Conservation (phyloP, 2,113 vertebrate genomes). For the Origma solitaria region DNA sequence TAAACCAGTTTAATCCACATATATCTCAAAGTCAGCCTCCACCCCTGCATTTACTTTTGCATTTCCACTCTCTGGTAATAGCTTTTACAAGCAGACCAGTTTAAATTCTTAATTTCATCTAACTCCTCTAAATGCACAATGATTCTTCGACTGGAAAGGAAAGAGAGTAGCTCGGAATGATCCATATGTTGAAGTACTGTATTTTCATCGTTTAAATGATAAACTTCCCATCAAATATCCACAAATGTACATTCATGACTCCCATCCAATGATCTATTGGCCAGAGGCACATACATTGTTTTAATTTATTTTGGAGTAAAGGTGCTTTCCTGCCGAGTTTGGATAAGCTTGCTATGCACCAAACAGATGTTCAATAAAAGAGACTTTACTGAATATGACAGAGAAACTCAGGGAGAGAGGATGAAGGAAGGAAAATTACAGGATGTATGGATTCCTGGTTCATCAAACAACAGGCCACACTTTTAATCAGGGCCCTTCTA, state of each 20-base stretch:
- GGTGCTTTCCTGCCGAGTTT: conserved; percentile 61
- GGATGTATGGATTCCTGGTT: not conserved
- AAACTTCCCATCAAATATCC: conserved; percentile 60
- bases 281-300: conserved; percentile 63
- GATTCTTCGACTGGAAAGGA: conserved; percentile 52
- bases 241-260: conserved; percentile 50
- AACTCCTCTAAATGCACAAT: conserved; percentile 41
- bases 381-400: conserved; percentile 41
- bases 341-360: conserved; percentile 36
- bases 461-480: not conserved
- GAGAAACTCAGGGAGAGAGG: not conserved
- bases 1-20: not conserved
- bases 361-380: conserved; percentile 64
- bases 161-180: conserved; percentile 33
- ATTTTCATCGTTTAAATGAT: conserved; percentile 49
- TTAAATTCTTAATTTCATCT: conserved; percentile 51
- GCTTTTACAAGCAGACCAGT: conserved; percentile 26
- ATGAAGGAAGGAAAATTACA: conserved; percentile 14
- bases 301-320: conserved; percentile 69
- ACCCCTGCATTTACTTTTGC: not conserved
- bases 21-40: not conserved
- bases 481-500: not conserved
- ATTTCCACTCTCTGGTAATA: not conserved
- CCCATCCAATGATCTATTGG: conserved; percentile 61
- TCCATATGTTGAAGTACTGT: conserved; percentile 65